Evolutionary conservation across 2,888 invertebrate genomes (phyloP).

Genomic region (Aphidius colemani): DNA sequence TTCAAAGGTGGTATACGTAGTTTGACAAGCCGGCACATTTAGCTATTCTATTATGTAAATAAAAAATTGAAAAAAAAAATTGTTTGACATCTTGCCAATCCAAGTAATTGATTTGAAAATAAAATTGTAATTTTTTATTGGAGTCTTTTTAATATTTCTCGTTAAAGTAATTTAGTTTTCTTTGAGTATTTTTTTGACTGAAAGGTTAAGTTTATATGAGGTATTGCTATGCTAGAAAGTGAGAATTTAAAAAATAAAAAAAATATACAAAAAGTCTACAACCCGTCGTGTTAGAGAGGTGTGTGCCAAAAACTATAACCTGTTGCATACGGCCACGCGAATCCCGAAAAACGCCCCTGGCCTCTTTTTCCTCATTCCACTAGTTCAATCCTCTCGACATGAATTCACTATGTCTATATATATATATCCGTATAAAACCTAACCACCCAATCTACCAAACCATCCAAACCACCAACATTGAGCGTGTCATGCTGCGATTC

Average conservation of each 20-base stretch:
- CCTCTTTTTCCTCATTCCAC: slow-evolving; percentile 42
- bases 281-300: slow-evolving; percentile 23
- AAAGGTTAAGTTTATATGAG: background rate
- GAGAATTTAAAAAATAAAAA: slow-evolving; percentile 21
- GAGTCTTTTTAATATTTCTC: too few species aligned
- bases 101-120: background rate
- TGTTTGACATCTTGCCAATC: slow-evolving; percentile 17
- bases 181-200: background rate
- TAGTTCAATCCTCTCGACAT: too few species aligned
- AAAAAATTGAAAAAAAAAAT: too few species aligned
- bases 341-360: slow-evolving; percentile 57
- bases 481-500: slow-evolving; percentile 27
- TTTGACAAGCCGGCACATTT: slow-evolving; percentile 13
- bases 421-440: slow-evolving; percentile 12
- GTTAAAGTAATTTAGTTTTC: too few species aligned
- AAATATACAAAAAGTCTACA: slow-evolving; percentile 28
- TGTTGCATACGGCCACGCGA: slow-evolving; percentile 47
- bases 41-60: too few species aligned
- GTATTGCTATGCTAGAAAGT: background rate
- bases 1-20: background rate
- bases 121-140: too few species aligned
- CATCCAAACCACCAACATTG: slow-evolving; percentile 24
- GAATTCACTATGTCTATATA: slow-evolving; percentile 21
- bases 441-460: slow-evolving; percentile 13
- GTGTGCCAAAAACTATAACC: slow-evolving; percentile 33